phyloP scores from a whole-genome alignment of 2,888 invertebrate species.

The Teleiodes luculella region DNA sequence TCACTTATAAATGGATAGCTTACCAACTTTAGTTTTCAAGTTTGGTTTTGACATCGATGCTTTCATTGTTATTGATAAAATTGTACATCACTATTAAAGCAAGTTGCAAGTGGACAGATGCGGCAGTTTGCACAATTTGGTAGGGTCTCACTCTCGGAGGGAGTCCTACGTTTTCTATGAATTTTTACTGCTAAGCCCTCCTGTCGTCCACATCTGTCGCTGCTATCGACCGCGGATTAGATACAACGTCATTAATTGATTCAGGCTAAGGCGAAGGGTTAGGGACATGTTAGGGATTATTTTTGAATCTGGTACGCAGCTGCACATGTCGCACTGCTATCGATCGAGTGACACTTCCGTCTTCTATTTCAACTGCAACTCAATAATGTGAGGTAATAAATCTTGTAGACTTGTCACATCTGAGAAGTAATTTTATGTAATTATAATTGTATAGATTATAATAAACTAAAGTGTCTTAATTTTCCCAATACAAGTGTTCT shows the following conservation, averaged over 20 bases:
- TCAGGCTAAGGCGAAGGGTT: slow-evolving; percentile 57
- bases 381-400: not conserved
- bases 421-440: not conserved
- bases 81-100: slow-evolving; percentile 29
- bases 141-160: slow-evolving; percentile 61
- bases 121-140: slow-evolving; percentile 71
- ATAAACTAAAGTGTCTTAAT: too few species aligned
- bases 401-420: not conserved
- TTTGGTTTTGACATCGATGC: slow-evolving; percentile 25
- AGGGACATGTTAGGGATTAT: slow-evolving; percentile 58
- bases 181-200: slow-evolving; percentile 62
- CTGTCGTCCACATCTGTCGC: slow-evolving; percentile 73
- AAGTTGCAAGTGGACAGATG: slow-evolving; percentile 72
- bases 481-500: slow-evolving; percentile 16
- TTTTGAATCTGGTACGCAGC: slow-evolving; percentile 43
- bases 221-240: slow-evolving; percentile 60
- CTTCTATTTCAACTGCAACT: slow-evolving; percentile 21
- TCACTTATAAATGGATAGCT: too few species aligned
- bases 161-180: slow-evolving; percentile 41
- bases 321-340: slow-evolving; percentile 31
- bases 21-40: too few species aligned
- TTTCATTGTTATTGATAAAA: slow-evolving; percentile 14
- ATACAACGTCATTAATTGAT: slow-evolving; percentile 73
- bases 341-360: slow-evolving; percentile 16
- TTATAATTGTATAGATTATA: too few species aligned